Percentiles rank a stretch among this genome's conserved stretches.
These are phyloP conservation scores for Poecilia picta DNA, from an alignment of 2,797 vertebrate species.

Conservation along the genomic window DNA sequence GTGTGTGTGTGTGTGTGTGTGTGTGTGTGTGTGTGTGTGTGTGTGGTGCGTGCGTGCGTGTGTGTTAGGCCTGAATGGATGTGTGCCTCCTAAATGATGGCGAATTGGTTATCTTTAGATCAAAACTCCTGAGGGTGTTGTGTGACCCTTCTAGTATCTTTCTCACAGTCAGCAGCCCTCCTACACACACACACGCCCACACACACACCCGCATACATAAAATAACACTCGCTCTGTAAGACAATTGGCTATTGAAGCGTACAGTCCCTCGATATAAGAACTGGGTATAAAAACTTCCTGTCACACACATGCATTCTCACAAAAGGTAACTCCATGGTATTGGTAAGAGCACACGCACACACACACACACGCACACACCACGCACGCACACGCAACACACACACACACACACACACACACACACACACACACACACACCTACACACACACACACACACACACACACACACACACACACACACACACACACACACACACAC, in stretches of 20 bases:
- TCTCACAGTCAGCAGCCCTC: conserved; percentile 13
- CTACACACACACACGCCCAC: conserved; percentile 5
- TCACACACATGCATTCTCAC: conserved; percentile 23
- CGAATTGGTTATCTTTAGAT: conserved; percentile 57
- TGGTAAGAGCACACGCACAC: not conserved
- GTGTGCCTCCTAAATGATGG: conserved; percentile 37
- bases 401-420: not conserved
- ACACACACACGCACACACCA: not conserved
- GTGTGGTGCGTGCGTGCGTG: not conserved
- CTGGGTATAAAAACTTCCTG: conserved; percentile 43
- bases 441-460: not conserved
- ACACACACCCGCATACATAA: not conserved
- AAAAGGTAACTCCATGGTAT: not conserved
- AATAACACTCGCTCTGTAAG: not conserved
- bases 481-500: not conserved
- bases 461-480: no score
- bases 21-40: no score
- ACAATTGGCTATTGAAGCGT: conserved; percentile 37
- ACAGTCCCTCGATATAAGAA: conserved; percentile 62
- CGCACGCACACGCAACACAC: not conserved
- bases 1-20: no score
- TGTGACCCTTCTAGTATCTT: conserved; percentile 30
- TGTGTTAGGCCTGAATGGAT: conserved; percentile 27
- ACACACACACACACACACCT: not conserved
- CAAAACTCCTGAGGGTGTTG: conserved; percentile 45